A percentile compares a stretch with the other conserved stretches of the same genome.
Evolutionary conservation across 2,797 vertebrate genomes (phyloP).

Genomic region (Malurus leucopterus): DNA sequence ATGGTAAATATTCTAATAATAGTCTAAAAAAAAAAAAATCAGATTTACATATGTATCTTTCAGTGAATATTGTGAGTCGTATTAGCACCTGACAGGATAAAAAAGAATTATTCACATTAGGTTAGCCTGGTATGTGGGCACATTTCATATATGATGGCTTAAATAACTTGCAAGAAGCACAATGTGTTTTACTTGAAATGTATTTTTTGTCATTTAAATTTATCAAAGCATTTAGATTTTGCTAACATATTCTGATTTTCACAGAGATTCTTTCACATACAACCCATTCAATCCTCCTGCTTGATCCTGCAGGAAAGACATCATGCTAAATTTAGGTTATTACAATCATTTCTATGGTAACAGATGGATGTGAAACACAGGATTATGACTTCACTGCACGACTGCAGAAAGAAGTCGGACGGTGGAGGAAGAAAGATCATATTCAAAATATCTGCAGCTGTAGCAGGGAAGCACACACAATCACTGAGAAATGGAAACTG

Average conservation of each 20-base stretch:
- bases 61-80: not conserved
- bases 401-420: constrained; percentile 43
- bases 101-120: not conserved
- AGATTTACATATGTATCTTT: not conserved
- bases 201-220: not conserved
- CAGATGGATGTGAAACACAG: constrained; percentile 64
- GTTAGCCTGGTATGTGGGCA: not conserved
- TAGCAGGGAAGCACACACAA: not conserved
- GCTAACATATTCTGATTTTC: not conserved
- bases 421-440: constrained; percentile 14
- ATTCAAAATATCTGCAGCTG: constrained; percentile 38
- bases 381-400: constrained; percentile 62
- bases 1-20: not conserved
- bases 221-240: not conserved
- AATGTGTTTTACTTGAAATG: not conserved
- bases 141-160: not conserved
- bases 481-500: not conserved
- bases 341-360: constrained; percentile 67
- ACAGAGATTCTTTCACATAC: constrained; percentile 6
- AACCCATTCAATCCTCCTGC: constrained; percentile 42
- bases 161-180: not conserved
- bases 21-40: not conserved
- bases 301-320: constrained; percentile 55
- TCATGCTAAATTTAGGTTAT: constrained; percentile 60
- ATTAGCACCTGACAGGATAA: not conserved